Percentiles rank a stretch among this genome's conserved stretches.
Conservation (phyloP, 1,140 invertebrate species). For the Drosophila nigrodunni region DNA sequence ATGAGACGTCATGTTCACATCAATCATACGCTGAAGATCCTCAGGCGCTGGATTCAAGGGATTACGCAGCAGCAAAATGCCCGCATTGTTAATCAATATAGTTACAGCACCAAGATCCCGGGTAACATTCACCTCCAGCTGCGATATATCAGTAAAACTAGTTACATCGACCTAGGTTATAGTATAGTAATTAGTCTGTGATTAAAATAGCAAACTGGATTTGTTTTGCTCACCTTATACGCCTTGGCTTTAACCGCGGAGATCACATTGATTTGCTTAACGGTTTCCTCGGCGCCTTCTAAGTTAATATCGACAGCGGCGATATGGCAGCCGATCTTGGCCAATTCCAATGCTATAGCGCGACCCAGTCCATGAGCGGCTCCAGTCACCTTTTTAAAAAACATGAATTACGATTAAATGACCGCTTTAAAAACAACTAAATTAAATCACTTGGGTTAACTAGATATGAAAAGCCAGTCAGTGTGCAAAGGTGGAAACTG, state of each 20-base stretch:
- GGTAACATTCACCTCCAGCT: constrained; percentile 37
- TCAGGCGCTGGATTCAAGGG: constrained; percentile 24
- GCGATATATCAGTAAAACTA: constrained; percentile 36
- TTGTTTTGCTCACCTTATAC: constrained; percentile 43
- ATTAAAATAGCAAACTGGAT: background rate
- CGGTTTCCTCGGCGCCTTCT: constrained; percentile 53
- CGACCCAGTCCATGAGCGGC: constrained; percentile 62
- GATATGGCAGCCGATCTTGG: constrained; percentile 55
- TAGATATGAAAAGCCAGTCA: too few relatives aligned
- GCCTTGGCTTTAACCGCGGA: constrained; percentile 48
- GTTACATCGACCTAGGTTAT: constrained; percentile 47
- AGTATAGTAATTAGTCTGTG: background rate
- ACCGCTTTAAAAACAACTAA: background rate
- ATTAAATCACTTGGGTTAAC: background rate
- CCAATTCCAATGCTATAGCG: constrained; percentile 53
- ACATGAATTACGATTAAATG: background rate
- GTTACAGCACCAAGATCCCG: constrained; percentile 65
- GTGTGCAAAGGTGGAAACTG: too few relatives aligned
- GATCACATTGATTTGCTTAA: constrained; percentile 38
- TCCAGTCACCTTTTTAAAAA: constrained; percentile 56
- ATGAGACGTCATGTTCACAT: constrained; percentile 64
- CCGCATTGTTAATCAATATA: constrained; percentile 74
- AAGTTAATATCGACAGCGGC: constrained; percentile 61
- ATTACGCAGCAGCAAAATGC: constrained; percentile 52
- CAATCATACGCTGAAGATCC: constrained; percentile 61